Evolutionary conservation across 2,888 invertebrate genomes (phyloP).

Genomic region (Drosophila ezoana): DNA sequence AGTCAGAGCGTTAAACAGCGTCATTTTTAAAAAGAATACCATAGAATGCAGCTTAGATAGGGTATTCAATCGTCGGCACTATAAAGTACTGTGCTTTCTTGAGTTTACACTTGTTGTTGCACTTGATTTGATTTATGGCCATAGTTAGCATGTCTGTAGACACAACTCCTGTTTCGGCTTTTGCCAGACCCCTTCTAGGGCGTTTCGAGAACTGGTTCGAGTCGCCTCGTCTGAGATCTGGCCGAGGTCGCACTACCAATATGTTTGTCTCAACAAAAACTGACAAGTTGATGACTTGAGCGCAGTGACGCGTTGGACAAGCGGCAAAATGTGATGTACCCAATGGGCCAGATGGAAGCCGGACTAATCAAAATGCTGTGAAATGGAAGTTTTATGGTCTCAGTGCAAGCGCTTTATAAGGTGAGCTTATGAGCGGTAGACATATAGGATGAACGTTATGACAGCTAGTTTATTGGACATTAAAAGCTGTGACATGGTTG

Average conservation of each 20-base stretch:
- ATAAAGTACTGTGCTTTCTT: neutral
- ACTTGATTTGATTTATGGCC: conserved; percentile 61
- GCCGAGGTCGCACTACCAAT: conserved; percentile 49
- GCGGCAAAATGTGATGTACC: conserved; percentile 35
- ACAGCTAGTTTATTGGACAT: conserved; percentile 30
- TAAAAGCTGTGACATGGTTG: conserved; percentile 5
- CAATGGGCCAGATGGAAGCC: conserved; percentile 18
- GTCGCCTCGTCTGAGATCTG: conserved; percentile 21
- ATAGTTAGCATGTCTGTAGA: conserved; percentile 65
- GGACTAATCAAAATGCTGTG: conserved; percentile 37
- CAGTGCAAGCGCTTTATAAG: conserved; percentile 17
- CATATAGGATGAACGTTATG: conserved; percentile 7
- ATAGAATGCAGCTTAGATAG: neutral
- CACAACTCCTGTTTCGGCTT: neutral
- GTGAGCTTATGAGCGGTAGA: conserved; percentile 24
- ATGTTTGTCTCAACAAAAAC: conserved; percentile 58
- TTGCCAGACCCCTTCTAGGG: neutral
- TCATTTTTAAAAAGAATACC: neutral
- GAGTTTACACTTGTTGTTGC: conserved; percentile 9
- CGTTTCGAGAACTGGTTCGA: conserved; percentile 26
- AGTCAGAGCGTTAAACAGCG: no score
- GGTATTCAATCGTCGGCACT: neutral
- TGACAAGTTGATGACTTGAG: conserved; percentile 64
- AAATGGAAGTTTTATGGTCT: conserved; percentile 28
- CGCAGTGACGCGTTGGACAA: conserved; percentile 58